A percentile compares a stretch with the other conserved stretches of the same genome.
phyloP scores from a whole-genome alignment of 1,140 invertebrate genomes.

The Lepidurus packardi region DNA sequence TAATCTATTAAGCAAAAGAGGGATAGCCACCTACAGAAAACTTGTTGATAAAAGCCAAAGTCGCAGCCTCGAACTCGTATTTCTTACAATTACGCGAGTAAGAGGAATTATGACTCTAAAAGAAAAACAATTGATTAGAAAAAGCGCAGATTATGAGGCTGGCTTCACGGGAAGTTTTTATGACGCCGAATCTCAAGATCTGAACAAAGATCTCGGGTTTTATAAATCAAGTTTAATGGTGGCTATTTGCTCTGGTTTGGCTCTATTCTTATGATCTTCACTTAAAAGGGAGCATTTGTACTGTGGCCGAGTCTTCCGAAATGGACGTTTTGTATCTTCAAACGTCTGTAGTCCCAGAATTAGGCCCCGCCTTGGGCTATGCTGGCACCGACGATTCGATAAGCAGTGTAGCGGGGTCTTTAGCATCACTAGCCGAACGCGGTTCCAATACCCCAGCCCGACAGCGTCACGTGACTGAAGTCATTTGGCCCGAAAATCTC shows the following conservation, averaged over 20 bases:
- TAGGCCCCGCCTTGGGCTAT: background rate
- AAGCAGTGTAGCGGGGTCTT: constrained; percentile 27
- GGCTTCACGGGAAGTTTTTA: too few relatives aligned
- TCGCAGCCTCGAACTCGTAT: too few relatives aligned
- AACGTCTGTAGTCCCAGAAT: constrained; percentile 32
- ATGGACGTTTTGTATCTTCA: constrained; percentile 34
- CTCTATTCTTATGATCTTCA: background rate
- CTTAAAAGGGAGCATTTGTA: constrained; percentile 11
- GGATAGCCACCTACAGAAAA: too few relatives aligned
- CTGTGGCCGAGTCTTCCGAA: constrained; percentile 26
- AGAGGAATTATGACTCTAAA: too few relatives aligned
- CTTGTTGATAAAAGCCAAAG: too few relatives aligned
- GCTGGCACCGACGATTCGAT: constrained; percentile 29
- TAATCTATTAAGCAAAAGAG: too few relatives aligned
- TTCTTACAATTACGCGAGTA: too few relatives aligned
- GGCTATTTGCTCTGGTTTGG: background rate
- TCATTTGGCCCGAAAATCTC: constrained; percentile 31
- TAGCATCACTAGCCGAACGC: constrained; percentile 30
- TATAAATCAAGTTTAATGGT: background rate
- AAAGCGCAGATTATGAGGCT: too few relatives aligned
- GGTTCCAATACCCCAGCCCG: constrained; percentile 32
- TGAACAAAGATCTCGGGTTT: background rate
- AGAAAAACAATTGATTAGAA: too few relatives aligned
- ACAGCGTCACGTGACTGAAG: constrained; percentile 34
- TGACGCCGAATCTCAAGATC: too few relatives aligned